These are phyloP conservation scores for Loripinus fragilis DNA, from an alignment of 2,888 invertebrate species.

Conservation along the genomic window DNA sequence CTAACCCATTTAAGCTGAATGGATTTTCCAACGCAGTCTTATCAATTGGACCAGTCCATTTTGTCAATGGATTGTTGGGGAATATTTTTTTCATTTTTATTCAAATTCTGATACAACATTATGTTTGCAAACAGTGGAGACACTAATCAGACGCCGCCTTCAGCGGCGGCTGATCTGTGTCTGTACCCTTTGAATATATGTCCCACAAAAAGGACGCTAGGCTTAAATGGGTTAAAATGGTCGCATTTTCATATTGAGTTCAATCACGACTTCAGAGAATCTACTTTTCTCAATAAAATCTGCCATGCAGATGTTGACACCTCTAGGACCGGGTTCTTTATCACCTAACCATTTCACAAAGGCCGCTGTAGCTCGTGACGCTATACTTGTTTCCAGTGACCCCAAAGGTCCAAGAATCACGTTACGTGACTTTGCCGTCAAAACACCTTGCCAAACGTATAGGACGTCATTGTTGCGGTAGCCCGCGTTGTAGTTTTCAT, in stretches of 20 bases:
- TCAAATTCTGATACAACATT: too few relatives aligned
- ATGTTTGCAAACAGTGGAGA: background rate
- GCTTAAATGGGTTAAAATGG: background rate
- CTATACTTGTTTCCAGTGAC: conserved; percentile 83
- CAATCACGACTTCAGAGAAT: conserved; percentile 67
- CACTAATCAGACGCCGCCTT: background rate
- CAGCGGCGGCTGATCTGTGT: background rate
- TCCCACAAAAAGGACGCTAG: background rate
- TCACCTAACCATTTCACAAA: conserved; percentile 81
- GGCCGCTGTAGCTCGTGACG: conserved; percentile 76
- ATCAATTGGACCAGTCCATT: too few relatives aligned
- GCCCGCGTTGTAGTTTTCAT: conserved; percentile 85
- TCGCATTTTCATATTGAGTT: conserved; percentile 29
- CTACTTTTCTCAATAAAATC: conserved; percentile 88
- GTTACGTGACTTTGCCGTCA: conserved; percentile 86
- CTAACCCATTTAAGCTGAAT: too few relatives aligned
- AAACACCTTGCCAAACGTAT: conserved; percentile 91
- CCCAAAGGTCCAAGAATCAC: conserved; percentile 69
- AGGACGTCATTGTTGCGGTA: conserved; percentile 86
- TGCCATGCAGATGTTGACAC: conserved; percentile 90
- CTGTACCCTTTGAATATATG: background rate
- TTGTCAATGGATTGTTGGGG: too few relatives aligned
- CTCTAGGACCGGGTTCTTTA: conserved; percentile 79
- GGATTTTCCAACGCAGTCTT: too few relatives aligned
- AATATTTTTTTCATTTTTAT: too few relatives aligned